These are phyloP conservation scores for Diarsia brunnea DNA, from an alignment of 2,888 invertebrate species.

Conservation along the genomic window DNA sequence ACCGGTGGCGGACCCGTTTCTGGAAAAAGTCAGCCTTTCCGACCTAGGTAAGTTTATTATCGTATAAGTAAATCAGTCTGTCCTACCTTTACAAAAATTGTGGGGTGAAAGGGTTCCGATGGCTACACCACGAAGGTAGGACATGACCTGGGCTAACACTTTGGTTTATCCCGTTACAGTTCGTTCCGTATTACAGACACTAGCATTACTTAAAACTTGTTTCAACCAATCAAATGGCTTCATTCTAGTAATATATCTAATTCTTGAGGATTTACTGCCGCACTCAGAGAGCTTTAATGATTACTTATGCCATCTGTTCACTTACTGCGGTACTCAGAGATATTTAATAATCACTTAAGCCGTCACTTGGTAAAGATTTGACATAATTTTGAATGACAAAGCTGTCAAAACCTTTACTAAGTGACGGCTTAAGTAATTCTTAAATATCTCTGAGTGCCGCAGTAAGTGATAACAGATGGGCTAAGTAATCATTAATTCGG, in stretches of 20 bases:
- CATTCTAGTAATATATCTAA: neutral
- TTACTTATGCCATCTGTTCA: too few relatives aligned
- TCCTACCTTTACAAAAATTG: neutral
- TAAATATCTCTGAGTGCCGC: too few relatives aligned
- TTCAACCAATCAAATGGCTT: neutral
- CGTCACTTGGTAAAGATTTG: too few relatives aligned
- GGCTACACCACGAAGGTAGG: neutral
- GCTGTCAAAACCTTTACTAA: too few relatives aligned
- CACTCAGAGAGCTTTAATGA: too few relatives aligned
- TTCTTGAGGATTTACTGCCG: neutral
- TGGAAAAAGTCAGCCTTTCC: constrained; percentile 93
- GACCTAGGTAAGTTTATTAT: constrained; percentile 82
- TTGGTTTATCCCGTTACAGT: neutral
- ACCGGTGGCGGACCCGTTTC: constrained; percentile 97
- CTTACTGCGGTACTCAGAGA: too few relatives aligned
- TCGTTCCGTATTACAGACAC: neutral
- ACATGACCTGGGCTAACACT: neutral
- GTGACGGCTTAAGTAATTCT: too few relatives aligned
- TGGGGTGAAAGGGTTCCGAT: neutral
- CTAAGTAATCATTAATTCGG: too few relatives aligned
- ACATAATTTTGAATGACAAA: too few relatives aligned
- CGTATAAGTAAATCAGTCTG: neutral
- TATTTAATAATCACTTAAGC: too few relatives aligned
- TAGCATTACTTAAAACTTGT: neutral
- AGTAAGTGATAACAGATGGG: too few relatives aligned